Evolutionary conservation across 2,888 invertebrate species (phyloP).

Genomic region (Neria commutata): DNA sequence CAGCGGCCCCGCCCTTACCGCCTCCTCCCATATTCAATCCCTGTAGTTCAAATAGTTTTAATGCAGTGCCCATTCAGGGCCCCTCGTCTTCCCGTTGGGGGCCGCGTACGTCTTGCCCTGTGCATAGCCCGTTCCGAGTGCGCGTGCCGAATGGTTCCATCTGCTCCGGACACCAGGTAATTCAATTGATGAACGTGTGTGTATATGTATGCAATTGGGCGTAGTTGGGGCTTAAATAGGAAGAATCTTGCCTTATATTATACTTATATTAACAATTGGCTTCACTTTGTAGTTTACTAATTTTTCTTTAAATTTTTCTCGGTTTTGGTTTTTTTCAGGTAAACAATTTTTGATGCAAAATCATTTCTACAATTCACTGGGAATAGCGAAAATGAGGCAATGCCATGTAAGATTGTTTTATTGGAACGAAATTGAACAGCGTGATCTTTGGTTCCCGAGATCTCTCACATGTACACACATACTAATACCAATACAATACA

Average conservation of each 20-base stretch:
- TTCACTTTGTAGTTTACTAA: not conserved
- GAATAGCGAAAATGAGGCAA: conserved; percentile 50
- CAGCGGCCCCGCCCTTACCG: conserved; percentile 55
- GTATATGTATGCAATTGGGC: not conserved
- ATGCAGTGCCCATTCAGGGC: conserved; percentile 61
- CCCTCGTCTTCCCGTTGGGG: conserved; percentile 60
- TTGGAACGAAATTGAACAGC: conserved; percentile 23
- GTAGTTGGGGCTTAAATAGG: not conserved
- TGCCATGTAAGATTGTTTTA: conserved; percentile 56
- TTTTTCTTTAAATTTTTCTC: conserved; percentile 26
- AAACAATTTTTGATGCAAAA: conserved; percentile 43
- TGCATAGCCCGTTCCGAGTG: conserved; percentile 63
- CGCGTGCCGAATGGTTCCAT: conserved; percentile 63
- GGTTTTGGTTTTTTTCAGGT: conserved; percentile 45
- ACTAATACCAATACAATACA: conserved; percentile 15
- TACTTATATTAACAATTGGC: not conserved
- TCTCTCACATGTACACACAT: too few relatives aligned
- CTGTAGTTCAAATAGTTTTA: conserved; percentile 61
- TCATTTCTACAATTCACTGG: conserved; percentile 21
- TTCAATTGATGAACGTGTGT: not conserved
- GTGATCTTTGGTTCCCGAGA: too few relatives aligned
- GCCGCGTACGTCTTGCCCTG: conserved; percentile 62
- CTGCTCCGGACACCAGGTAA: conserved; percentile 64
- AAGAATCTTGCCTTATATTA: not conserved
- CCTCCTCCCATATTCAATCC: conserved; percentile 62